Evolutionary conservation across 2,797 vertebrate genomes (phyloP), one percentile per base, ranked within the genome.

Genomic region (Aldrovandia affinis): DNA sequence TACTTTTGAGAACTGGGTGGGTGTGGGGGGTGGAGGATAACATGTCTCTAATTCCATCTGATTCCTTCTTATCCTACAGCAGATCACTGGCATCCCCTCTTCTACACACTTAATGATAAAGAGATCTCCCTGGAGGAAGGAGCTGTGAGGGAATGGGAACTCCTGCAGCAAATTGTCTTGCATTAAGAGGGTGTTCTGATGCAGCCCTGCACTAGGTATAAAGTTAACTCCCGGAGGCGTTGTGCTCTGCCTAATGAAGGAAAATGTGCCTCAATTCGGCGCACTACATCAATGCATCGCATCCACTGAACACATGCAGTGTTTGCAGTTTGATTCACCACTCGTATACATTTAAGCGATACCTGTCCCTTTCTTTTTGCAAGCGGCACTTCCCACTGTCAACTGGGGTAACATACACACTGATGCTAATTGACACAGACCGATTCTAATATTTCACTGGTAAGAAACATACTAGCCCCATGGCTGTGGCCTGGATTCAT

Each of bases 41-140:
- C 92, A 90, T 88, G 85, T 85, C 89, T 89, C 90, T 91, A 93
- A 92, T 91, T 89, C 85, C 85, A 87, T 83, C 86, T 88, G 89
- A 92, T 89, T 89, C 87, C 78, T 83, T 88, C 84, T 87, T 84
- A 89, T 89, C 87, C 88, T 73, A 8, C 54, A 81, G 81, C 87
- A 88, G 90, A 91, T 86, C 86, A 81, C 84, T 47, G 82, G 86
- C 85, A 79, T 73, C 80, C 81, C 42, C 70, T 85, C 83, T 86
- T 84, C 83, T 78, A 47, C 87, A 86, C 89, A 79, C 89, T 88
- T 93, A 93, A 92, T 88, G 86, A 91, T 85, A 81, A 78, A 77
- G 82, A 61, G 52, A 55, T 52, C 50, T 88, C 87, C 89, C 87
- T 30, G 44, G 88, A 90, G 88, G 84, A 85, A 54, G n/a, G 59